Evolutionary conservation across 2,797 vertebrate genomes (phyloP).

Genomic region (Enteromius afrohamiltoni): DNA sequence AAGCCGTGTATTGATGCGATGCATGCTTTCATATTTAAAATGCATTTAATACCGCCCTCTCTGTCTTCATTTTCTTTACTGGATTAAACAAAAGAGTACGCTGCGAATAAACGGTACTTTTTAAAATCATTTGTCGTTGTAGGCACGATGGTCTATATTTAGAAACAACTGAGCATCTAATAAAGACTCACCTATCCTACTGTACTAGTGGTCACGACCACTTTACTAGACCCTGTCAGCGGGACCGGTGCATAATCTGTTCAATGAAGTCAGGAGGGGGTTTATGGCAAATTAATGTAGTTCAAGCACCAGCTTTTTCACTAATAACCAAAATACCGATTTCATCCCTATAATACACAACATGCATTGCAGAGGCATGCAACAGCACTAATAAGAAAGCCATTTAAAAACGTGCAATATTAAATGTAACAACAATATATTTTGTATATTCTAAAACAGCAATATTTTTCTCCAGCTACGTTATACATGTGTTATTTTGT

Average conservation of each 20-base stretch:
- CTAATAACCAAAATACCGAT: background rate
- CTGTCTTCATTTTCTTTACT: background rate
- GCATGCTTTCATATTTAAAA: background rate
- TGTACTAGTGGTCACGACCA: constrained; percentile 54
- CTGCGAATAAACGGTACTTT: background rate
- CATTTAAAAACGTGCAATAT: background rate
- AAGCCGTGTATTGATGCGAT: background rate
- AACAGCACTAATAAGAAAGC: background rate
- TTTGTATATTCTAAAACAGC: background rate
- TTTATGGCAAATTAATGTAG: constrained; percentile 45
- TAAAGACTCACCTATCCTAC: constrained; percentile 47
- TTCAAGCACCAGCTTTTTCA: constrained; percentile 28
- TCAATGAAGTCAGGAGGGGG: constrained; percentile 41
- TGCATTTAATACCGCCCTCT: background rate
- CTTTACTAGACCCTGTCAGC: constrained; percentile 35
- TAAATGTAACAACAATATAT: background rate
- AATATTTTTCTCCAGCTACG: background rate
- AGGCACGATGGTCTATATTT: constrained; percentile 35
- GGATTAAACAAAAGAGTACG: background rate
- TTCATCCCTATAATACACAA: background rate
- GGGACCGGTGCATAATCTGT: constrained; percentile 38
- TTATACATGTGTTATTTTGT: background rate
- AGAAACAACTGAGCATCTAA: constrained; percentile 41
- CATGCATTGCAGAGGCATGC: background rate
- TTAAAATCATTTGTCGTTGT: background rate